These are phyloP conservation scores for Phoxinus phoxinus DNA, from an alignment of 2,113 vertebrate genomes.

Conservation along the genomic window DNA sequence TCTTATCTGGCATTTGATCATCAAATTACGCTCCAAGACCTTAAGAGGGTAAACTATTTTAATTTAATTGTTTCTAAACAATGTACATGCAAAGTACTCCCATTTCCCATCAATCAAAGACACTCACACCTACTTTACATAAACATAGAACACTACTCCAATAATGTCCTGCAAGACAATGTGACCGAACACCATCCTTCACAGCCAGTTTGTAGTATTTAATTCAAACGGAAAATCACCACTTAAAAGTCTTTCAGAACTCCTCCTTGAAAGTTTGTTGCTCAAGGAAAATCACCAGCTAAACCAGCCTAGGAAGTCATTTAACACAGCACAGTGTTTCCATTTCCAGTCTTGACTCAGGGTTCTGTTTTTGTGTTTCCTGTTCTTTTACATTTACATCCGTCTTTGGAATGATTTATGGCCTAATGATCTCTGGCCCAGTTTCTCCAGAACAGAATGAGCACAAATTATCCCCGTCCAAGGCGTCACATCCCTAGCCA, in stretches of 20 bases:
- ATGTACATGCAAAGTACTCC: not conserved
- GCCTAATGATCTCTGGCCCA: constrained; percentile 51
- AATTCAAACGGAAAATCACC: constrained; percentile 17
- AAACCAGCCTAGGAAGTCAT: constrained; percentile 23
- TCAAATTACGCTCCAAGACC: constrained; percentile 28
- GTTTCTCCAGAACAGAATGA: constrained; percentile 58
- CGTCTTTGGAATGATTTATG: constrained; percentile 54
- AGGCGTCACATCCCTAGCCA: constrained; percentile 44
- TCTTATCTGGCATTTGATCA: constrained; percentile 20
- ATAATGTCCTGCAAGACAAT: not conserved
- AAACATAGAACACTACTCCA: not conserved
- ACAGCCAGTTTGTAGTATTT: no score
- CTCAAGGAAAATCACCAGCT: constrained; percentile 15
- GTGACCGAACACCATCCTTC: not conserved
- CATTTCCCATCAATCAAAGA: constrained; percentile 1
- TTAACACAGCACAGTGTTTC: constrained; percentile 40
- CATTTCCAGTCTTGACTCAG: constrained; percentile 38
- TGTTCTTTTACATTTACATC: constrained; percentile 50
- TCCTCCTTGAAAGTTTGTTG: constrained; percentile 29
- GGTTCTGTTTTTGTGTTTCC: constrained; percentile 45
- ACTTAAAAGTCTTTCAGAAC: not conserved
- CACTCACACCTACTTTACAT: no score
- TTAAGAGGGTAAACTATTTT: constrained; percentile 21
- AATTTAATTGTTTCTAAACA: not conserved
- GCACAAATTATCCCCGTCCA: constrained; percentile 61